phyloP scores from a whole-genome alignment of 2,888 invertebrate genomes.

The Mystacides longicornis region DNA sequence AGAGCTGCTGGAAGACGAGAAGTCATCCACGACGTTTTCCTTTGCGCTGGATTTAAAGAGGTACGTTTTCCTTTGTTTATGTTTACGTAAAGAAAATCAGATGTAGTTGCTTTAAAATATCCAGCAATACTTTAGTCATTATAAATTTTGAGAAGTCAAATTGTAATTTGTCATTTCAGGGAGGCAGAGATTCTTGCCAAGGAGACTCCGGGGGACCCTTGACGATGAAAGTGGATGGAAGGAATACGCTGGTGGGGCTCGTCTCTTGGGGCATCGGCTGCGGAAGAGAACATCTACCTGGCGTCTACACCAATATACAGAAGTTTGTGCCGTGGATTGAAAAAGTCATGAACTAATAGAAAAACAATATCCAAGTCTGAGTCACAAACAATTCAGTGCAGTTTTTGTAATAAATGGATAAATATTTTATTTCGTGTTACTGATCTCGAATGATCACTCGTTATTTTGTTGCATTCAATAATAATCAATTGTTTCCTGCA shows the following conservation, averaged over 20 bases:
- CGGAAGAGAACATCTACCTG: constrained; percentile 81
- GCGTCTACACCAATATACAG: constrained; percentile 88
- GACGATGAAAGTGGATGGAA: constrained; percentile 77
- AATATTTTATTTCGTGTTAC: too few relatives aligned
- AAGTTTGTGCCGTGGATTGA: constrained; percentile 90
- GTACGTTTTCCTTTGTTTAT: too few relatives aligned
- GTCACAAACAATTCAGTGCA: too few relatives aligned
- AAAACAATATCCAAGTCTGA: too few relatives aligned
- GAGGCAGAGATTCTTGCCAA: constrained; percentile 67
- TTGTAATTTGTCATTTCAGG: constrained; percentile 37
- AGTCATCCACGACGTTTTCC: constrained; percentile 87
- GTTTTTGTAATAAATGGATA: too few relatives aligned
- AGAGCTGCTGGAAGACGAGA: constrained; percentile 82
- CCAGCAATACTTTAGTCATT: too few relatives aligned
- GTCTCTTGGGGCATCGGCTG: constrained; percentile 92
- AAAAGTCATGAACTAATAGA: constrained; percentile 57
- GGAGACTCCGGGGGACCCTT: constrained; percentile 82
- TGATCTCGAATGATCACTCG: too few relatives aligned
- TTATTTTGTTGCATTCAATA: too few relatives aligned
- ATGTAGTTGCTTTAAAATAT: too few relatives aligned
- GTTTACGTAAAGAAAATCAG: too few relatives aligned
- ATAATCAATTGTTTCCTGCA: too few relatives aligned
- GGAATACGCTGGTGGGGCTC: constrained; percentile 79
- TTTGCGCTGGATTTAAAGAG: constrained; percentile 90
- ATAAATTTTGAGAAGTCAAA: not conserved